Evolutionary conservation across 2,888 invertebrate species (phyloP).

Genomic region (Gastracanthus pulcherrimus): DNA sequence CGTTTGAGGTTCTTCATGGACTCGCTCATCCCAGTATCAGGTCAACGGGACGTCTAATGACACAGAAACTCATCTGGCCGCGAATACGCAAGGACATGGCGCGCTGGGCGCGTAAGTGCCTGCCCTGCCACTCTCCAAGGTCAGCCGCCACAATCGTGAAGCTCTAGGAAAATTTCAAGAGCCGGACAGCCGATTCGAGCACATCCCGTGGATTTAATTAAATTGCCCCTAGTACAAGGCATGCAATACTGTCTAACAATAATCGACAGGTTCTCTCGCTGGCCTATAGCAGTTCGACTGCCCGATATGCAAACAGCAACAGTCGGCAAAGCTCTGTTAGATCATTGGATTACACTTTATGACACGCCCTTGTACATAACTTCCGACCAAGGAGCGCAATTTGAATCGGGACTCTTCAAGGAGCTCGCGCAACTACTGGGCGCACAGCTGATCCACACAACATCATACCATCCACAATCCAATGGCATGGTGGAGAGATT

Average conservation of each 20-base stretch:
- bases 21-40: too few species aligned
- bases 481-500: slow-evolving; percentile 43
- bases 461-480: slow-evolving; percentile 24
- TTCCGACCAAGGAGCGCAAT: neutral
- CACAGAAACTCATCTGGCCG: slow-evolving; percentile 71
- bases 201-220: slow-evolving; percentile 69
- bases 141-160: slow-evolving; percentile 62
- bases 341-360: neutral
- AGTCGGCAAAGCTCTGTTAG: too few species aligned
- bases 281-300: neutral
- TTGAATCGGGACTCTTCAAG: neutral
- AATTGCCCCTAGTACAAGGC: neutral
- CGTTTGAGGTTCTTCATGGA: too few species aligned
- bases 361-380: neutral
- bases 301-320: neutral
- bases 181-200: slow-evolving; percentile 66
- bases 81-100: slow-evolving; percentile 55
- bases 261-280: too few species aligned
- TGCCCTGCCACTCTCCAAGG: slow-evolving; percentile 43
- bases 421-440: neutral
- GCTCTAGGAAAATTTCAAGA: neutral
- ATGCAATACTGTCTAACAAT: too few species aligned
- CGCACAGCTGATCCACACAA: neutral
- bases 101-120: slow-evolving; percentile 14
- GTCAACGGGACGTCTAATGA: slow-evolving; percentile 63